A percentile compares a stretch with the other conserved stretches of the same genome.
These are phyloP conservation scores for Danio jaintianensis DNA, from an alignment of 2,797 vertebrate genomes.

Conservation along the genomic window DNA sequence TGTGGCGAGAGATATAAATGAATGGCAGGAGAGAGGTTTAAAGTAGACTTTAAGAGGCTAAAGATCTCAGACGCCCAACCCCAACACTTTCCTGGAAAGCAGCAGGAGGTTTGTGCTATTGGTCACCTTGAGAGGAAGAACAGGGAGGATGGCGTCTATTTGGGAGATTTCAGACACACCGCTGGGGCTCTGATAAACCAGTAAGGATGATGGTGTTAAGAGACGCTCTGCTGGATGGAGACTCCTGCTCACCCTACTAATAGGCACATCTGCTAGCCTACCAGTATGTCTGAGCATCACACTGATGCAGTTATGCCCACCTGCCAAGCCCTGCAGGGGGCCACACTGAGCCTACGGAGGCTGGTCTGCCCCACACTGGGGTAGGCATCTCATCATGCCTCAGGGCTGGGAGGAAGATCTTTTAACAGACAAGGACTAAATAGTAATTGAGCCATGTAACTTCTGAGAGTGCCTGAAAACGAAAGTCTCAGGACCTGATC, in stretches of 20 bases:
- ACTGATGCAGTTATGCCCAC: constrained; percentile 56
- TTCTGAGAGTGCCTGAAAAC: not conserved
- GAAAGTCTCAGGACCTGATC: constrained; percentile 30
- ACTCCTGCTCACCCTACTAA: constrained; percentile 50
- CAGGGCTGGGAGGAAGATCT: constrained; percentile 72
- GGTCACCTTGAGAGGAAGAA: constrained; percentile 30
- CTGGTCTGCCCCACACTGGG: constrained; percentile 24
- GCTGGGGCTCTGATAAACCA: constrained; percentile 46
- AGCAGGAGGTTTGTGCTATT: not conserved
- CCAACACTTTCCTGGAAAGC: constrained; percentile 5
- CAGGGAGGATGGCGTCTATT: constrained; percentile 6
- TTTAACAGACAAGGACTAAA: constrained; percentile 75
- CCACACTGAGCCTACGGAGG: constrained; percentile 41
- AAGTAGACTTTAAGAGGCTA: not conserved
- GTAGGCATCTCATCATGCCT: constrained; percentile 70
- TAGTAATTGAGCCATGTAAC: constrained; percentile 69
- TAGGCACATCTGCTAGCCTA: constrained; percentile 52
- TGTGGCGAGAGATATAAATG: constrained; percentile 3
- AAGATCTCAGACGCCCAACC: constrained; percentile 22
- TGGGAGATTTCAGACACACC: constrained; percentile 26
- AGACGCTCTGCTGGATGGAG: constrained; percentile 46
- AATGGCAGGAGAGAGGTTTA: constrained; percentile 12
- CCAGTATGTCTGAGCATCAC: constrained; percentile 43
- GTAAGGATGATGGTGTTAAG: constrained; percentile 52
- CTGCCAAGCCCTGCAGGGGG: constrained; percentile 48